Conservation (phyloP, 2,113 vertebrate species). For the Galemys pyrenaicus region DNA sequence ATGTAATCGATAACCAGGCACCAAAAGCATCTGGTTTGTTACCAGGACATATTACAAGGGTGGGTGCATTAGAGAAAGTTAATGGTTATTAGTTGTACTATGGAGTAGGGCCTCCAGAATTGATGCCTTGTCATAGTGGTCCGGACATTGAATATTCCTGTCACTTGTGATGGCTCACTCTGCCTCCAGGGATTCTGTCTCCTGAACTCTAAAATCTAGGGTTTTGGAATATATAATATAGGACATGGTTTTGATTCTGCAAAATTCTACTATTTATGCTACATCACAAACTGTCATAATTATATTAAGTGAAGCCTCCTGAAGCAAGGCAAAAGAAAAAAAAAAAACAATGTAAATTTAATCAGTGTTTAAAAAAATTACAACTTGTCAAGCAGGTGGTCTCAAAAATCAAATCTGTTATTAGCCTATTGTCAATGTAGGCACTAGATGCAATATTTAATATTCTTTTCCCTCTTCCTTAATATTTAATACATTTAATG, state of each 20-base stretch:
- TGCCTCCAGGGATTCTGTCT: background rate
- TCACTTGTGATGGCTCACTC: background rate
- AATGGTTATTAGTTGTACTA: rapidly evolving
- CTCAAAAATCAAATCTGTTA: background rate
- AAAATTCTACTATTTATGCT: background rate
- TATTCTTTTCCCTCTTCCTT: background rate
- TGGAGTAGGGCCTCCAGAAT: background rate
- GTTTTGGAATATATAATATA: background rate
- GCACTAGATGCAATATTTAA: background rate
- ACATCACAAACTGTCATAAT: background rate
- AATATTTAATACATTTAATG: background rate
- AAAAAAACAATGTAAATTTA: background rate
- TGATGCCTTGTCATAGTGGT: background rate
- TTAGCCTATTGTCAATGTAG: background rate
- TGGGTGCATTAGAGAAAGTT: background rate
- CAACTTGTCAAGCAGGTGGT: background rate
- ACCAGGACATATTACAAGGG: background rate
- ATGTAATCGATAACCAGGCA: background rate
- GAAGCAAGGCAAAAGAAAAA: background rate
- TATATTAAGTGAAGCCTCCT: background rate
- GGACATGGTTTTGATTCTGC: background rate
- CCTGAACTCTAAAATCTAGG: background rate
- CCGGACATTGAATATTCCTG: background rate
- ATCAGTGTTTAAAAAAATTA: background rate
- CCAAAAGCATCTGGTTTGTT: background rate